Percentiles rank a stretch among this genome's conserved stretches.
Conservation (phyloP, 1,140 invertebrate species). For the Ylistrum balloti region DNA sequence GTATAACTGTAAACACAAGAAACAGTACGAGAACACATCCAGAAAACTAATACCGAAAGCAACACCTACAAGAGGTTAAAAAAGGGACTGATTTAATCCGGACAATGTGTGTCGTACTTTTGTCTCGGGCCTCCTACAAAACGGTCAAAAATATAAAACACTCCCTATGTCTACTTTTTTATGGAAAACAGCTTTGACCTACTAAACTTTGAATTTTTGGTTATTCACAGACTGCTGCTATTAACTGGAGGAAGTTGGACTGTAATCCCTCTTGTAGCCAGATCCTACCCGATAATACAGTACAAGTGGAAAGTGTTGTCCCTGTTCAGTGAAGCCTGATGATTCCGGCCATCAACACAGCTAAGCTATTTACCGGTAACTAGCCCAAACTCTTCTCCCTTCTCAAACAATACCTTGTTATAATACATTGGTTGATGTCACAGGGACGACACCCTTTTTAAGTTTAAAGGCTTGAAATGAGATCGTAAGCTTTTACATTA, state of each 20-base stretch:
- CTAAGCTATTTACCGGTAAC: not conserved
- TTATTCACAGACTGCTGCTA: slow-evolving; percentile 31
- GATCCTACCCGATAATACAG: not conserved
- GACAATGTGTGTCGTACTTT: too few relatives aligned
- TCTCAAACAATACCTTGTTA: slow-evolving; percentile 23
- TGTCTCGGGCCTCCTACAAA: not conserved
- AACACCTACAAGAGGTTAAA: too few relatives aligned
- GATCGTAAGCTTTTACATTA: not conserved
- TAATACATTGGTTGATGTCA: not conserved
- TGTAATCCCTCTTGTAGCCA: not conserved
- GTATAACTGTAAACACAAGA: too few relatives aligned
- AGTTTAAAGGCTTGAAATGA: not conserved
- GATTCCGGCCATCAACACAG: not conserved
- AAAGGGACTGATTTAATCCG: too few relatives aligned
- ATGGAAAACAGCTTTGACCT: slow-evolving; percentile 44
- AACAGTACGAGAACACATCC: too few relatives aligned
- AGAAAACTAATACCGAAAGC: too few relatives aligned
- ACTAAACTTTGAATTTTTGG: slow-evolving; percentile 45
- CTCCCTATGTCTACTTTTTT: not conserved
- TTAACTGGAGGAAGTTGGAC: slow-evolving; percentile 43
- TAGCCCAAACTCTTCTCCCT: not conserved
- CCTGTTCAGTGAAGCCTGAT: not conserved
- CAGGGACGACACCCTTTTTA: not conserved
- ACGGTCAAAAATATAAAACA: not conserved
- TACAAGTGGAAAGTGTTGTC: not conserved